Conservation (phyloP, 2,797 vertebrate species). For the Nasua narica region DNA sequence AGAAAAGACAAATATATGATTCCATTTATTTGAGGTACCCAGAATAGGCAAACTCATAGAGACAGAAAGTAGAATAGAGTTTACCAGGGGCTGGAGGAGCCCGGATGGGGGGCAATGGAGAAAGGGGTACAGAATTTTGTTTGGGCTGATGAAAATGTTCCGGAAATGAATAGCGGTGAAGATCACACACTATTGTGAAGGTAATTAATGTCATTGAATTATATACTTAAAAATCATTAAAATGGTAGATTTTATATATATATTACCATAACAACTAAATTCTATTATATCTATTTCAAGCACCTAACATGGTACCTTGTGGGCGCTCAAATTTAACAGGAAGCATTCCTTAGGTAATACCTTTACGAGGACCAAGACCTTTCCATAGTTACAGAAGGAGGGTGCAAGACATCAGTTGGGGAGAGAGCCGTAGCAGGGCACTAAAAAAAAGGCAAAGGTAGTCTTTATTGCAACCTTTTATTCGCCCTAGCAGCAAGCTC, state of each 20-base stretch:
- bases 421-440: neutral
- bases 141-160: neutral
- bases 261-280: neutral
- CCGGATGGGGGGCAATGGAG: neutral
- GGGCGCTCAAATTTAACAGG: neutral
- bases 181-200: neutral
- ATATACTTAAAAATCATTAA: neutral
- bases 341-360: neutral
- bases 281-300: neutral
- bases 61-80: neutral
- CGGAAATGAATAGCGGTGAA: neutral
- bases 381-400: neutral
- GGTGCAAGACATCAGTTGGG: neutral
- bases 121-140: neutral
- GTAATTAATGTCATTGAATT: neutral
- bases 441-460: neutral
- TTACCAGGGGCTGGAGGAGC: neutral
- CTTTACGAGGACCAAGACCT: neutral
- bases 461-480: neutral
- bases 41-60: neutral
- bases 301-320: neutral
- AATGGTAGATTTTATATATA: neutral
- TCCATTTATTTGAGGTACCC: neutral
- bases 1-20: neutral
- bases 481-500: no score